Evolutionary conservation across 2,113 vertebrate genomes (phyloP).

Genomic region (Oceanodroma tethys): DNA sequence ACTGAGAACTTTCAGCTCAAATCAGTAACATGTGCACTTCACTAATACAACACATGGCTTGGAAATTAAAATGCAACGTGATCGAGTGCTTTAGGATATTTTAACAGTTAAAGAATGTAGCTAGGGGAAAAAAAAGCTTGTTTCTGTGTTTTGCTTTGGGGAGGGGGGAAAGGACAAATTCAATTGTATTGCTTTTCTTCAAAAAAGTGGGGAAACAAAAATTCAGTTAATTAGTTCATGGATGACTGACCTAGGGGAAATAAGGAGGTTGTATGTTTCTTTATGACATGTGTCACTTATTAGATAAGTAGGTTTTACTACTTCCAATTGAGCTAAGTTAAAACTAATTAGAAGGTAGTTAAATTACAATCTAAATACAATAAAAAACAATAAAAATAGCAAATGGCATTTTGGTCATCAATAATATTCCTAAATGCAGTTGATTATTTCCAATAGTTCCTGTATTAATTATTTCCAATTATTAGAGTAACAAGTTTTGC

Average conservation of each 20-base stretch:
- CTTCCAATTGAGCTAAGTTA: conserved; percentile 77
- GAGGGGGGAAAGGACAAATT: conserved; percentile 77
- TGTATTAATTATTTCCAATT: conserved; percentile 84
- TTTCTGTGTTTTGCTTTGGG: conserved; percentile 62
- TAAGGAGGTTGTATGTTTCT: conserved; percentile 81
- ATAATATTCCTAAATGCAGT: conserved; percentile 83
- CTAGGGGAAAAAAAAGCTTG: conserved; percentile 65
- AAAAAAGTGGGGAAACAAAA: conserved; percentile 87
- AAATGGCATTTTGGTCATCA: conserved; percentile 84
- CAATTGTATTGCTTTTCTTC: conserved; percentile 88
- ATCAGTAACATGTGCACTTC: conserved; percentile 80
- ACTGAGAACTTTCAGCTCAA: conserved; percentile 69
- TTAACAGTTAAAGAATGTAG: conserved; percentile 79
- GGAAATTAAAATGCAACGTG: conserved; percentile 76
- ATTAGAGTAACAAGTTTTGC: conserved; percentile 79
- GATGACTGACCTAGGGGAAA: conserved; percentile 79
- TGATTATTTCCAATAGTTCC: conserved; percentile 80
- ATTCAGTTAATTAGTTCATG: conserved; percentile 79
- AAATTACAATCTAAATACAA: conserved; percentile 88
- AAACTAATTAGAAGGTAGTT: conserved; percentile 89
- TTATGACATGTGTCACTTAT: conserved; percentile 80
- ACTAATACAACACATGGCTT: conserved; percentile 74
- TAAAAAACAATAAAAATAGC: conserved; percentile 86
- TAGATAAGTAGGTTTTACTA: conserved; percentile 77
- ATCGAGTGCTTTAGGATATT: conserved; percentile 78